Conservation (phyloP, 2,113 vertebrate genomes). For the Menura novaehollandiae region DNA sequence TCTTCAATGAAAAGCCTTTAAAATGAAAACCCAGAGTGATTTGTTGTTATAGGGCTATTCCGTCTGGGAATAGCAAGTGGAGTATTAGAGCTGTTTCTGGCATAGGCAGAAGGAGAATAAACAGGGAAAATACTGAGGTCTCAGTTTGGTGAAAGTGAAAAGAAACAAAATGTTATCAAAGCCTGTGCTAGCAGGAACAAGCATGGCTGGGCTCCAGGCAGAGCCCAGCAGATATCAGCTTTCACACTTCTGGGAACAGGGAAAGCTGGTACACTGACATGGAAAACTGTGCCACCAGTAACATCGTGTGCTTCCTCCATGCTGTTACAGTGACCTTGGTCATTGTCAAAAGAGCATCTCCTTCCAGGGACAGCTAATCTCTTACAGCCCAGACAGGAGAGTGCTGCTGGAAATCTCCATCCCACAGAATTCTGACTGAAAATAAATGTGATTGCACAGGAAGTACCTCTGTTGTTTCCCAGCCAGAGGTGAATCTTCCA, state of each 20-base stretch:
- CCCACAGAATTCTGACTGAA: not conserved
- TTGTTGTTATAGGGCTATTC: not conserved
- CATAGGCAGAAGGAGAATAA: not conserved
- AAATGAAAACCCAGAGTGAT: not conserved
- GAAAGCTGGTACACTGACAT: not conserved
- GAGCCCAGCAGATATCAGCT: not conserved
- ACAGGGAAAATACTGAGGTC: not conserved
- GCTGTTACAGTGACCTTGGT: not conserved
- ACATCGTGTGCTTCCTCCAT: accelerated
- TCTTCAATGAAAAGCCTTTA: not conserved
- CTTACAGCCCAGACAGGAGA: not conserved
- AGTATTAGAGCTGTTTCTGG: not conserved
- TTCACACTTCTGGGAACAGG: not conserved
- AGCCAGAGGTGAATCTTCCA: not conserved
- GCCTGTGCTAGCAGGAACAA: not conserved
- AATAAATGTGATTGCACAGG: not conserved
- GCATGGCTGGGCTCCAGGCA: not conserved
- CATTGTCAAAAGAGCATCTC: not conserved
- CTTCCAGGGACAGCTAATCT: not conserved
- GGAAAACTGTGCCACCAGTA: not conserved
- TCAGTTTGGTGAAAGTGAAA: not conserved
- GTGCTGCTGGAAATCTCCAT: not conserved
- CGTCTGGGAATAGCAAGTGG: not conserved
- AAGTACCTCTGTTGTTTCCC: not conserved
- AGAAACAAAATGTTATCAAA: not conserved